phyloP scores from a whole-genome alignment of 2,797 vertebrate genomes.

The Acipenser transmontanus region DNA sequence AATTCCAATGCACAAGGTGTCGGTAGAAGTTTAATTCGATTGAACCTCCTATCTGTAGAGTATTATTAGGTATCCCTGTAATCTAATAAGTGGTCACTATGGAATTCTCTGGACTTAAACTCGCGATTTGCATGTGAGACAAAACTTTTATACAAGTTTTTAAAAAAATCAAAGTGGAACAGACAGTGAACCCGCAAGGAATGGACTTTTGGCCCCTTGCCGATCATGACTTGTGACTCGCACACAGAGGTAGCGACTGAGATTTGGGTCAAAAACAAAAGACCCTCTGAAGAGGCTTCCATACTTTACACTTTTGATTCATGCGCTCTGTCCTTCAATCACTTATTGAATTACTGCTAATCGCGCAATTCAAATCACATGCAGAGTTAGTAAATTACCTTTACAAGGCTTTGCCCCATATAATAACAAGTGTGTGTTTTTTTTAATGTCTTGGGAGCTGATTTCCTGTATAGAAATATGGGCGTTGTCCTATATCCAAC shows the following conservation, averaged over 20 bases:
- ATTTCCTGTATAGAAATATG: conserved; percentile 23
- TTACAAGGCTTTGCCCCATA: conserved; percentile 31
- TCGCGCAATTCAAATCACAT: conserved; percentile 68
- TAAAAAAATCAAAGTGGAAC: conserved; percentile 14
- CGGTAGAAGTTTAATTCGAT: no score
- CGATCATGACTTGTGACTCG: conserved; percentile 48
- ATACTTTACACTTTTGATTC: conserved; percentile 51
- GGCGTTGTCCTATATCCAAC: conserved; percentile 27
- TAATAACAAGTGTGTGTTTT: conserved; percentile 48
- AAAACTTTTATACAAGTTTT: no score
- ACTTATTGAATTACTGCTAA: conserved; percentile 63
- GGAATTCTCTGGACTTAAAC: no score
- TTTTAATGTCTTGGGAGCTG: conserved; percentile 19
- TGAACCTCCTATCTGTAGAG: no score
- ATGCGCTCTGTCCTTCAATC: conserved; percentile 34
- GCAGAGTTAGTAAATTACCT: conserved; percentile 44
- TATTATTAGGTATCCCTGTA: no score
- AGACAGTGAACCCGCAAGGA: conserved; percentile 16
- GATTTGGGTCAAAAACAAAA: conserved; percentile 40
- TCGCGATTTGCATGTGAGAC: no score
- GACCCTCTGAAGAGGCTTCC: conserved; percentile 45
- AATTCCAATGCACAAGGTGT: no score
- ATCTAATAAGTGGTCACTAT: no score
- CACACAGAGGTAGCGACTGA: conserved; percentile 35
- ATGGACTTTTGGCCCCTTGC: conserved; percentile 27